Conservation (phyloP, 2,888 invertebrate genomes). For the Sipha maydis region DNA sequence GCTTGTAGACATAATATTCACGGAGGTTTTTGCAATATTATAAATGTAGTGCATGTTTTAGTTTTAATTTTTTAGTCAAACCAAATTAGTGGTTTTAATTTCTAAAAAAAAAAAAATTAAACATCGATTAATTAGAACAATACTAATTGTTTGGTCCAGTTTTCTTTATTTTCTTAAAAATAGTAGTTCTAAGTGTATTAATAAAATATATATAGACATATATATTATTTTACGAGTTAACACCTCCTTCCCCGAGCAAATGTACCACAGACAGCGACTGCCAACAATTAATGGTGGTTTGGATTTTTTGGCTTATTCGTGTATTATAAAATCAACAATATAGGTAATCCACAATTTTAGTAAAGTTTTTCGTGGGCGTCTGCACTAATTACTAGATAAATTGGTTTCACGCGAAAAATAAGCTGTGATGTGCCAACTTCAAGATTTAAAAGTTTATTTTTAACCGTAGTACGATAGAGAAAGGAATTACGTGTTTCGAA, state of each 20-base stretch:
- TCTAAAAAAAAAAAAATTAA: too few species aligned
- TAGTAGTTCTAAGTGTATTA: neutral
- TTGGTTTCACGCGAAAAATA: neutral
- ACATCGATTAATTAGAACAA: too few species aligned
- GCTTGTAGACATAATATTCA: too few species aligned
- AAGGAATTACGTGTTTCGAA: neutral
- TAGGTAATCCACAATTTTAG: neutral
- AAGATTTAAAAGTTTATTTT: neutral
- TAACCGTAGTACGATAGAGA: neutral
- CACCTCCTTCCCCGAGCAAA: neutral
- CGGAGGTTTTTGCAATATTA: too few species aligned
- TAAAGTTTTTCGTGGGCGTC: neutral
- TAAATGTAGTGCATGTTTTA: too few species aligned
- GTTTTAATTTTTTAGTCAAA: too few species aligned
- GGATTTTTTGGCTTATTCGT: neutral
- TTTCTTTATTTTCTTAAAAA: too few species aligned
- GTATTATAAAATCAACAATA: neutral
- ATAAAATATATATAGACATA: neutral
- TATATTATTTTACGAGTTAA: neutral
- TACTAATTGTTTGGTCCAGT: too few species aligned
- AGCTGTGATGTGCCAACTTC: neutral
- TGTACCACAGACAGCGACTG: neutral
- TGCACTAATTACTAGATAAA: neutral
- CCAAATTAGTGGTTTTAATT: too few species aligned
- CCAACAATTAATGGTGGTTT: neutral